Conservation (phyloP, 2,797 vertebrate species). For the Channa striata region DNA sequence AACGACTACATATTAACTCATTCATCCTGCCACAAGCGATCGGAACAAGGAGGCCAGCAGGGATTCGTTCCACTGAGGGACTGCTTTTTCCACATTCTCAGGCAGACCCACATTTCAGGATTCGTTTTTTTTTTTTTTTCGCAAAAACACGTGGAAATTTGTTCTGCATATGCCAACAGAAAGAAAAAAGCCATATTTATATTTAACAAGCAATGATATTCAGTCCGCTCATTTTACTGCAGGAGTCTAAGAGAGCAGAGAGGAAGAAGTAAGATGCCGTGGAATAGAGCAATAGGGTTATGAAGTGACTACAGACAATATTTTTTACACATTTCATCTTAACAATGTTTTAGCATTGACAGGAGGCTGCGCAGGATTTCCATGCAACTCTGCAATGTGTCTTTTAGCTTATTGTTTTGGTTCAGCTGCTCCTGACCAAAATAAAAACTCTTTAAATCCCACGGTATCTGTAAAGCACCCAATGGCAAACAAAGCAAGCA, state of each 20-base stretch:
- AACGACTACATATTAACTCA: constrained; percentile 76
- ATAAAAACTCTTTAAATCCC: too few species aligned
- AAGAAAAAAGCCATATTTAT: constrained; percentile 16
- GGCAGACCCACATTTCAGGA: constrained; percentile 28
- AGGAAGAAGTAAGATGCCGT: background rate
- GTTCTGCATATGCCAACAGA: constrained; percentile 46
- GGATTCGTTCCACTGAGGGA: constrained; percentile 48
- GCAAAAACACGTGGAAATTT: constrained; percentile 39
- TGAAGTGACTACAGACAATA: background rate
- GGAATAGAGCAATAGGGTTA: background rate
- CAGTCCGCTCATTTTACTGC: constrained; percentile 4
- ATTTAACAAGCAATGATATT: constrained; percentile 13
- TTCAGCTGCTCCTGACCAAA: background rate
- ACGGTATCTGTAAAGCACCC: too few species aligned
- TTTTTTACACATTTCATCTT: background rate
- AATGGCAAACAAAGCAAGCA: too few species aligned
- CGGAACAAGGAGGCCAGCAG: constrained; percentile 47
- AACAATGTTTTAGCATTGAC: background rate
- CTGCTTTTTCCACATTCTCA: constrained; percentile 32
- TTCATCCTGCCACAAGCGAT: constrained; percentile 67
- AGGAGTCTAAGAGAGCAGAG: too few species aligned
- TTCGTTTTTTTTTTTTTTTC: constrained; percentile 9
- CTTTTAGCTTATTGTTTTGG: background rate
- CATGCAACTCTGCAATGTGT: background rate
- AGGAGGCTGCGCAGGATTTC: too few species aligned